Evolutionary conservation across 1,140 invertebrate species (phyloP).

Genomic region (Heliconius hermathena): DNA sequence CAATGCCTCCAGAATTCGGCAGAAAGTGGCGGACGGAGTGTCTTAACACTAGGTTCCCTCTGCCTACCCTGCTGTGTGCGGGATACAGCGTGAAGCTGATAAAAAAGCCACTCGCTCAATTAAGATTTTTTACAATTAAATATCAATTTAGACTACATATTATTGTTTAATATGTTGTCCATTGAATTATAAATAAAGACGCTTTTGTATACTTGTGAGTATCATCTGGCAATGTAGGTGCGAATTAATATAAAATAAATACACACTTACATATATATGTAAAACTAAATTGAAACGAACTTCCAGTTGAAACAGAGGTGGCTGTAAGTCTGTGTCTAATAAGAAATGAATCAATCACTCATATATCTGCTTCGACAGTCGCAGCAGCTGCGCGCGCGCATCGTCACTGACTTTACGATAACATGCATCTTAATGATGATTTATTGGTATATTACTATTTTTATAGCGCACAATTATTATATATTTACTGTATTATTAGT

Average conservation of each 20-base stretch:
- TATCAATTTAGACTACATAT: too few relatives aligned
- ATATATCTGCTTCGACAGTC: neutral
- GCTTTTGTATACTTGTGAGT: too few relatives aligned
- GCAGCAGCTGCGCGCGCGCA: slow-evolving; percentile 19
- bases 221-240: too few relatives aligned
- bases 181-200: too few relatives aligned
- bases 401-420: slow-evolving; percentile 25
- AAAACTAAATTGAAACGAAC: slow-evolving; percentile 2
- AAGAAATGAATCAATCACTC: slow-evolving; percentile 14
- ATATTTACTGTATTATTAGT: neutral
- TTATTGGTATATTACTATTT: slow-evolving; percentile 32
- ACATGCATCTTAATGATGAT: slow-evolving; percentile 31
- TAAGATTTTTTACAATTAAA: too few relatives aligned
- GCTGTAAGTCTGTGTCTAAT: neutral
- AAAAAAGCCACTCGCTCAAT: too few relatives aligned
- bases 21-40: too few relatives aligned
- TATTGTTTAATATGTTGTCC: too few relatives aligned
- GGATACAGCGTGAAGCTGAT: too few relatives aligned
- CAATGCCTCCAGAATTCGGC: too few relatives aligned
- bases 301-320: neutral
- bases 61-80: too few relatives aligned
- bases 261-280: neutral
- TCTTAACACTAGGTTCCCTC: too few relatives aligned
- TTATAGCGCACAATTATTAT: neutral
- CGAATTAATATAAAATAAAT: neutral